Conservation (phyloP, 2,797 vertebrate species). For the Bradypus variegatus region DNA sequence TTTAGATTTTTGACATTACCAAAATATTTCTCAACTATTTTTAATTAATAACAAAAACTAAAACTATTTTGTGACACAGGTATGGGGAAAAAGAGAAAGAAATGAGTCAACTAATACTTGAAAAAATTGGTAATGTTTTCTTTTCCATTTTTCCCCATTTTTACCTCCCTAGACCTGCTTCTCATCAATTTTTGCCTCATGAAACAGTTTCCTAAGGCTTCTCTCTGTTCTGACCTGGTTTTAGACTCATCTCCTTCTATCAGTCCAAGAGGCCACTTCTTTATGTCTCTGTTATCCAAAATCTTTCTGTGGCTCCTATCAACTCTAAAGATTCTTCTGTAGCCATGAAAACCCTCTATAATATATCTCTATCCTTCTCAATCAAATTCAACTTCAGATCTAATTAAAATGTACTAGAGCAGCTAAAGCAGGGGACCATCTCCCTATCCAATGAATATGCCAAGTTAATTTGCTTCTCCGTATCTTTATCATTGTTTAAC, state of each 20-base stretch:
- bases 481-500: background rate
- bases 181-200: background rate
- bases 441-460: background rate
- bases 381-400: background rate
- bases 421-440: background rate
- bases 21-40: slow-evolving; percentile 13
- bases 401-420: background rate
- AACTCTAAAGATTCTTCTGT: background rate
- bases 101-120: background rate
- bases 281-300: background rate
- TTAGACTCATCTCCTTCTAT: background rate
- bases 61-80: background rate
- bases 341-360: background rate
- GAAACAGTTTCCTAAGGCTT: background rate
- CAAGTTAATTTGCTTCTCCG: background rate
- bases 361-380: background rate
- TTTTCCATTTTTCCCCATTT: background rate
- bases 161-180: background rate
- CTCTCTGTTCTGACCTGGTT: background rate
- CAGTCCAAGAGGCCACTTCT: background rate
- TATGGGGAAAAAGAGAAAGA: background rate
- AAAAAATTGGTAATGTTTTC: background rate
- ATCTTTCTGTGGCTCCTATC: background rate
- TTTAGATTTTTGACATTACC: background rate
- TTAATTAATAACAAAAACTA: background rate